A percentile compares a stretch with the other conserved stretches of the same genome.
Conservation (phyloP, 2,797 vertebrate genomes). For the Argyrosomus regius region DNA sequence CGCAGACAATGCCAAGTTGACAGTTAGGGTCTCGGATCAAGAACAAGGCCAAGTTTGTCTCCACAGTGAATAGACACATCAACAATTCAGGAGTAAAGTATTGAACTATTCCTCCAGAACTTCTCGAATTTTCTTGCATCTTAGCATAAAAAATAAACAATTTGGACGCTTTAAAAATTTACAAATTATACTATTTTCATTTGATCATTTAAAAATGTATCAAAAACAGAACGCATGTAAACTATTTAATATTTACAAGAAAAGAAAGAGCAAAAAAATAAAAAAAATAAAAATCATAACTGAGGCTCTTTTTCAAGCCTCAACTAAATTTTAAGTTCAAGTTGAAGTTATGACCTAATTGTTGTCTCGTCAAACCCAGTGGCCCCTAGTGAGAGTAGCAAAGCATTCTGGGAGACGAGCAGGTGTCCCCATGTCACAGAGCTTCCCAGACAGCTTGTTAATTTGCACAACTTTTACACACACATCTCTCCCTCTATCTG, state of each 20-base stretch:
- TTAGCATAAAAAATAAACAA: background rate
- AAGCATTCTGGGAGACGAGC: constrained; percentile 81
- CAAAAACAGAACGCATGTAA: background rate
- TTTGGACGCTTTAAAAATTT: background rate
- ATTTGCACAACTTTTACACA: constrained; percentile 85
- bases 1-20: constrained; percentile 67
- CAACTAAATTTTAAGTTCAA: constrained; percentile 75
- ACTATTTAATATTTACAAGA: background rate
- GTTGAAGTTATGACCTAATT: constrained; percentile 83
- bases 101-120: background rate
- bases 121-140: too few species aligned
- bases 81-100: constrained; percentile 22
- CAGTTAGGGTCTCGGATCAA: constrained; percentile 61
- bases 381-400: constrained; percentile 68
- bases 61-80: constrained; percentile 23
- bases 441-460: constrained; percentile 86
- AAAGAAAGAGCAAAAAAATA: background rate
- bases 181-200: background rate
- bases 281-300: background rate
- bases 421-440: constrained; percentile 78
- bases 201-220: background rate
- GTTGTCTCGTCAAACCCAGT: constrained; percentile 69
- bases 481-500: constrained; percentile 66
- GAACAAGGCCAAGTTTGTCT: constrained; percentile 79
- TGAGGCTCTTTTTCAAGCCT: constrained; percentile 36